These are phyloP conservation scores for Toxotes chatareus DNA, from an alignment of 2,113 vertebrate species.

Conservation along the genomic window DNA sequence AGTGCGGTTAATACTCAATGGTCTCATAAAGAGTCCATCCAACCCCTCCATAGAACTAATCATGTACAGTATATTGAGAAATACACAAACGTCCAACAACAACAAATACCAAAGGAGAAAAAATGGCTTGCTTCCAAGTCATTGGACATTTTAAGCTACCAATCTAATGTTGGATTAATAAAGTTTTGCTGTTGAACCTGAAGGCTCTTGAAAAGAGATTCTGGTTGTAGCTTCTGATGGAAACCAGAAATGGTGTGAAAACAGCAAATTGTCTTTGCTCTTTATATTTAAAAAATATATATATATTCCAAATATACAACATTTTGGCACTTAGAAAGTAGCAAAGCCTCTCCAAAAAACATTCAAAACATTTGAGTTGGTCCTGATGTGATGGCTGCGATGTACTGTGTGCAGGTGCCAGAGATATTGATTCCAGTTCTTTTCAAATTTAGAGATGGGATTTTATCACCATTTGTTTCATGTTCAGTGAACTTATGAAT, in stretches of 20 bases:
- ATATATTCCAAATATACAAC: slow-evolving; percentile 56
- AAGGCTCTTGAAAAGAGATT: slow-evolving; percentile 71
- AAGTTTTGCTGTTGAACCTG: slow-evolving; percentile 54
- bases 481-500: slow-evolving; percentile 37
- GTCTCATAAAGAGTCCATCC: slow-evolving; percentile 73
- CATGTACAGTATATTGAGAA: slow-evolving; percentile 65
- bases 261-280: slow-evolving; percentile 34
- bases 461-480: slow-evolving; percentile 26
- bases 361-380: slow-evolving; percentile 19
- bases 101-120: slow-evolving; percentile 80
- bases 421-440: slow-evolving; percentile 26
- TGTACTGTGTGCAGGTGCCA: slow-evolving; percentile 42
- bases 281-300: slow-evolving; percentile 37
- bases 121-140: slow-evolving; percentile 60
- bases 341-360: slow-evolving; percentile 42
- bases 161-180: slow-evolving; percentile 63
- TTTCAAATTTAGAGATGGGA: slow-evolving; percentile 25
- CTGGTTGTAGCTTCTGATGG: slow-evolving; percentile 38
- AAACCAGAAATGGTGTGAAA: slow-evolving; percentile 30
- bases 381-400: slow-evolving; percentile 40
- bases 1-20: slow-evolving; percentile 69
- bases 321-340: slow-evolving; percentile 50
- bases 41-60: slow-evolving; percentile 67
- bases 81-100: slow-evolving; percentile 70
- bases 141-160: slow-evolving; percentile 73